These are phyloP conservation scores for Dysmachus trigonus DNA, from an alignment of 2,888 invertebrate species.

Conservation along the genomic window DNA sequence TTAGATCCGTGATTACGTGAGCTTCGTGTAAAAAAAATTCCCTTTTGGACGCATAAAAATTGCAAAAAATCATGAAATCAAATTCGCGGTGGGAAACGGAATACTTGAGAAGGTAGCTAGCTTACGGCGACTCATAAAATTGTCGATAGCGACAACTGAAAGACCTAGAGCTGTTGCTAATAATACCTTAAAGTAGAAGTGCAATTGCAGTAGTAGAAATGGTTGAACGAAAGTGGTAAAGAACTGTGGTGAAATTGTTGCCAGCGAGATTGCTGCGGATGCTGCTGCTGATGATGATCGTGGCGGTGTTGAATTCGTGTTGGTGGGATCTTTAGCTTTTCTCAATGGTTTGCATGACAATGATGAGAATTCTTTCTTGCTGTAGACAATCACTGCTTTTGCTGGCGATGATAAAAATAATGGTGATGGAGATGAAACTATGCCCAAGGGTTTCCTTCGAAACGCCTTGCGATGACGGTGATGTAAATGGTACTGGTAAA, in stretches of 20 bases:
- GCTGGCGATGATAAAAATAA: background rate
- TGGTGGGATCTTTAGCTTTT: slow-evolving; percentile 31
- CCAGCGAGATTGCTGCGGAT: slow-evolving; percentile 1
- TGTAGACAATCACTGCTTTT: background rate
- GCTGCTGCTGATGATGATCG: no score
- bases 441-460: slow-evolving; percentile 60
- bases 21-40: background rate
- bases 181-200: slow-evolving; percentile 48
- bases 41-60: slow-evolving; percentile 10
- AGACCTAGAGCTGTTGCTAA: slow-evolving; percentile 45
- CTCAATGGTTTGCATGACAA: background rate
- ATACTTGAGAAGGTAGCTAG: slow-evolving; percentile 40
- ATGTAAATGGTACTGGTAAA: slow-evolving; percentile 53
- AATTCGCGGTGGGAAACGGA: background rate
- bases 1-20: background rate
- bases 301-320: background rate
- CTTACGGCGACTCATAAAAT: slow-evolving; percentile 45
- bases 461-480: slow-evolving; percentile 64
- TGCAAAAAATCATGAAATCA: slow-evolving; percentile 28
- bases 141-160: slow-evolving; percentile 23
- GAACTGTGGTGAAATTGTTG: slow-evolving; percentile 21
- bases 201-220: slow-evolving; percentile 41
- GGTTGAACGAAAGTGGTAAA: slow-evolving; percentile 27
- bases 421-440: background rate
- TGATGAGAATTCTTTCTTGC: background rate